Evolutionary conservation across 2,888 invertebrate genomes (phyloP).

Genomic region (Anagyrus pseudococci): DNA sequence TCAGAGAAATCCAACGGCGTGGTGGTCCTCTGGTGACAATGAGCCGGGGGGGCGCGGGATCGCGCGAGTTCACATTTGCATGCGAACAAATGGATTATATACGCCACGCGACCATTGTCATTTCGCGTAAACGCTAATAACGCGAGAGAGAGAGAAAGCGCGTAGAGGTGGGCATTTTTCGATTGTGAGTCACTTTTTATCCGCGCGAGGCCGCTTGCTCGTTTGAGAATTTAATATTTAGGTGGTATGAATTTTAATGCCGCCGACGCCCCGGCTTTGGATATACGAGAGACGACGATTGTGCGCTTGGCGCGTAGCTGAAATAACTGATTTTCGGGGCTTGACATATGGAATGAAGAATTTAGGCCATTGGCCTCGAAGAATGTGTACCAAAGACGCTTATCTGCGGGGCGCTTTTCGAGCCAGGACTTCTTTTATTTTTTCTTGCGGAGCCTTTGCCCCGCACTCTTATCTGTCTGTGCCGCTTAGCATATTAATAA

Average conservation of each 20-base stretch:
- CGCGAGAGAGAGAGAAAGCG: conserved; percentile 6
- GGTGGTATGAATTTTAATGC: too few species aligned
- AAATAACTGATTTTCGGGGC: neutral
- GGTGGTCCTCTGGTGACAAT: too few species aligned
- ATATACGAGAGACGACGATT: too few species aligned
- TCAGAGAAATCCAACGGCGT: conserved; percentile 50
- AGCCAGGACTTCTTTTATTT: neutral
- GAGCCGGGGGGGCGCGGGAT: too few species aligned
- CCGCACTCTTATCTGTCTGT: too few species aligned
- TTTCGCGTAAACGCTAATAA: conserved; percentile 12
- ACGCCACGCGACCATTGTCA: conserved; percentile 22
- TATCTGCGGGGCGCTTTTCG: conserved; percentile 11
- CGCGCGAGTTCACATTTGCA: conserved; percentile 29
- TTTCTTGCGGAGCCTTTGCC: too few species aligned
- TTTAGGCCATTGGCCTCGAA: neutral
- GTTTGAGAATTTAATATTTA: too few species aligned
- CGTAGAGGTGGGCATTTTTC: too few species aligned
- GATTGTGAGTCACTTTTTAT: too few species aligned
- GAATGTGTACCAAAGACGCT: conserved; percentile 1
- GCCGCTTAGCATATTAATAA: too few species aligned
- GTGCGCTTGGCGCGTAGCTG: neutral
- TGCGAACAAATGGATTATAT: conserved; percentile 17
- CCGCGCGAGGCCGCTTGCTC: too few species aligned
- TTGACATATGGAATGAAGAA: neutral
- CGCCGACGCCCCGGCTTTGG: too few species aligned